Conservation (phyloP, 2,113 vertebrate genomes). For the Amblyopsis rosae region DNA sequence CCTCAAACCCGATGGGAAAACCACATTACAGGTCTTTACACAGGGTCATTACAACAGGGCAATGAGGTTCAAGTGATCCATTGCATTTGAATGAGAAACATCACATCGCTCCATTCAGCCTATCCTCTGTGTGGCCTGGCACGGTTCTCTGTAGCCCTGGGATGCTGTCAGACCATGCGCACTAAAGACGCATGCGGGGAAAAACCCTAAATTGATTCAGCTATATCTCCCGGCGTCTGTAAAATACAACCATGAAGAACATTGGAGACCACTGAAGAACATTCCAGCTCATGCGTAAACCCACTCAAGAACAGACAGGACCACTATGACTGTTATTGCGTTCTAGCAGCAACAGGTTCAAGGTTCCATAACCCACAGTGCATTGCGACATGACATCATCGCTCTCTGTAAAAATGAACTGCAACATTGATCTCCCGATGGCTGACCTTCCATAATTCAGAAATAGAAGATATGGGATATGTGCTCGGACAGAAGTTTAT, state of each 20-base stretch:
- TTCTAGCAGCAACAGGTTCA: slow-evolving; percentile 55
- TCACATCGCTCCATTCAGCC: slow-evolving; percentile 62
- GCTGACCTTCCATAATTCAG: slow-evolving; percentile 65
- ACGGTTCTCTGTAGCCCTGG: slow-evolving; percentile 57
- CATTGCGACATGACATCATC: slow-evolving; percentile 63
- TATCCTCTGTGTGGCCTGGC: slow-evolving; percentile 47
- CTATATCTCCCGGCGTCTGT: slow-evolving; percentile 11
- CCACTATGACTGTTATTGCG: neutral
- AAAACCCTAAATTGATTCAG: slow-evolving; percentile 12
- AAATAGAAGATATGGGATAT: slow-evolving; percentile 50
- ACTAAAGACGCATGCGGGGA: slow-evolving; percentile 14
- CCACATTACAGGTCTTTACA: slow-evolving; percentile 68
- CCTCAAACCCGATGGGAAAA: slow-evolving; percentile 65
- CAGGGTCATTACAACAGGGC: slow-evolving; percentile 65
- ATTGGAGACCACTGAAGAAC: neutral
- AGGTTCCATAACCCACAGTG: slow-evolving; percentile 32
- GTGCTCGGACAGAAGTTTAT: slow-evolving; percentile 68
- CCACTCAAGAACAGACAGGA: neutral
- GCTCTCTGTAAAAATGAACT: slow-evolving; percentile 61
- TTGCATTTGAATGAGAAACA: slow-evolving; percentile 69
- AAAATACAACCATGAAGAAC: neutral
- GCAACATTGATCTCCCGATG: slow-evolving; percentile 58
- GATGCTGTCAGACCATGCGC: slow-evolving; percentile 43
- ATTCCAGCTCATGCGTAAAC: slow-evolving; percentile 1
- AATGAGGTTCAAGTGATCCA: slow-evolving; percentile 68